Evolutionary conservation across 2,797 vertebrate genomes (phyloP).

Genomic region (Lutjanus argentimaculatus): DNA sequence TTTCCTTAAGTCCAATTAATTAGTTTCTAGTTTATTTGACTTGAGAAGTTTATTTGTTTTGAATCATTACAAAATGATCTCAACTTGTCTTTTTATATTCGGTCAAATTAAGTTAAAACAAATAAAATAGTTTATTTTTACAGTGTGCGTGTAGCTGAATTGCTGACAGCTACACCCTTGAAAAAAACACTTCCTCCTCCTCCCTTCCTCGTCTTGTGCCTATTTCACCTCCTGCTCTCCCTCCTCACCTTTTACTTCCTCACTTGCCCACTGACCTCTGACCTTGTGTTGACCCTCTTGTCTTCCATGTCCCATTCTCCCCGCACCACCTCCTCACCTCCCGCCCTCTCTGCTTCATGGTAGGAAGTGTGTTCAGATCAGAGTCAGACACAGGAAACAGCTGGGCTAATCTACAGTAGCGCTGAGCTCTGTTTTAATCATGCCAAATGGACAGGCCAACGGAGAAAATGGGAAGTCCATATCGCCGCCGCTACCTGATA

Average conservation of each 20-base stretch:
- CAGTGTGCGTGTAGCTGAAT: background rate
- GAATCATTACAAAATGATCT: too few species aligned
- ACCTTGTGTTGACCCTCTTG: constrained; percentile 50
- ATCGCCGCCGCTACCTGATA: constrained; percentile 72
- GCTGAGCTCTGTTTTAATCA: constrained; percentile 78
- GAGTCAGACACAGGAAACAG: constrained; percentile 83
- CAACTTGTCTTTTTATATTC: too few species aligned
- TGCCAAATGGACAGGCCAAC: constrained; percentile 58
- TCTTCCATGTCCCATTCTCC: constrained; percentile 44
- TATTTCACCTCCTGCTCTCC: constrained; percentile 58
- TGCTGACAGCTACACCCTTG: constrained; percentile 39
- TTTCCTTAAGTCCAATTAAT: too few species aligned
- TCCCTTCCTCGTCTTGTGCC: constrained; percentile 72
- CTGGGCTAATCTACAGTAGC: constrained; percentile 84
- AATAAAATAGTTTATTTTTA: too few species aligned
- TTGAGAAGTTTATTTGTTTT: too few species aligned
- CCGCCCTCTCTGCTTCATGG: constrained; percentile 12
- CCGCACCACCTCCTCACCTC: constrained; percentile 42
- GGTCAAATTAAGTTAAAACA: too few species aligned
- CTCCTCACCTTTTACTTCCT: constrained; percentile 69
- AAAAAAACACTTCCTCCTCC: constrained; percentile 60
- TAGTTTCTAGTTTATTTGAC: too few species aligned
- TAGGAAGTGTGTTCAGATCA: constrained; percentile 78
- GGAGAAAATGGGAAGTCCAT: constrained; percentile 78
- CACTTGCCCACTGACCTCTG: constrained; percentile 51